phyloP scores from a whole-genome alignment of 2,888 invertebrate species.

The Drosophila hamatofila region DNA sequence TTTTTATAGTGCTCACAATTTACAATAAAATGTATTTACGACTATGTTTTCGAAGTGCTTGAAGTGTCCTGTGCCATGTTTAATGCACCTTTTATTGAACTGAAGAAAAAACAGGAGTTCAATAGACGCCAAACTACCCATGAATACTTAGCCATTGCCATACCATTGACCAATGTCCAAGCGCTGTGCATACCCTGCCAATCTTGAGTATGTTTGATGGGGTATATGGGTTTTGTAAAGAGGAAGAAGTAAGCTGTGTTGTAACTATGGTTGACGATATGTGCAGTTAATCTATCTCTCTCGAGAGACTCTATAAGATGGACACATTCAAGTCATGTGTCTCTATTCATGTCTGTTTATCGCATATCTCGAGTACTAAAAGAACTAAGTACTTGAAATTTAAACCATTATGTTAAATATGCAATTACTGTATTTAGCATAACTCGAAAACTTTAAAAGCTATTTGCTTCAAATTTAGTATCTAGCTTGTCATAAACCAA shows the following conservation, averaged over 20 bases:
- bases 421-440: too few species aligned
- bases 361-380: not conserved
- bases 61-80: conserved; percentile 57
- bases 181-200: not conserved
- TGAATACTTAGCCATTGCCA: conserved; percentile 13
- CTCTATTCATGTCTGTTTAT: not conserved
- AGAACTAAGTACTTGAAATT: not conserved
- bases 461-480: not conserved
- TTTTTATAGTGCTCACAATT: conserved; percentile 69
- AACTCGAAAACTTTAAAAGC: not conserved
- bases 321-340: not conserved
- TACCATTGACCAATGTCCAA: conserved; percentile 43
- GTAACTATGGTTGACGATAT: not conserved
- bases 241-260: not conserved
- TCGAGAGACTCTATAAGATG: not conserved
- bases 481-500: not conserved
- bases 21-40: conserved; percentile 79
- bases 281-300: not conserved
- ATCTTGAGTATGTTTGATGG: not conserved
- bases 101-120: conserved; percentile 74
- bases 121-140: conserved; percentile 57
- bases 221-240: not conserved
- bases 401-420: too few species aligned
- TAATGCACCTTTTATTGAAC: conserved; percentile 79
- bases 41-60: conserved; percentile 73